Evolutionary conservation across 2,888 invertebrate species (phyloP), one percentile per base, ranked within the genome.

Genomic region (Tuberolachnus salignus): DNA sequence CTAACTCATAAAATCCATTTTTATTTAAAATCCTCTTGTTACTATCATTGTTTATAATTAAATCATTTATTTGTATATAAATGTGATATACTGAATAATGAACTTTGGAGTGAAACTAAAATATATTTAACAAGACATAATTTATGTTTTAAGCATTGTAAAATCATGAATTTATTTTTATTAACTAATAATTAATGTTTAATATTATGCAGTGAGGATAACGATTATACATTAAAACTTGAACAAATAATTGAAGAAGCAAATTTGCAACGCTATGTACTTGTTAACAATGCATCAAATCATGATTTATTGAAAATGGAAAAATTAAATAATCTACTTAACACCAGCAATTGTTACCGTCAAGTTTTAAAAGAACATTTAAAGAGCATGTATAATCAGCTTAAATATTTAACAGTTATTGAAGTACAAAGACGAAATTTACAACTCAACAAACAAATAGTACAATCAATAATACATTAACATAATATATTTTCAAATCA

Each of bases 281-380:
- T 66, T 55, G 23, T 75, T 1, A 67, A 75, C 49, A 57, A 75
- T 57, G 46, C 57, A 16, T 67, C 75, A 59, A 57, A 21, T 46
- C 9, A 26, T n/a, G 23, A 75, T 67, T 67, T 19, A 19, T 66
- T 26, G 14, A 34, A 67, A 34, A 75, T 75, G 75, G 75, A 75
- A 57, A 67, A 19, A 67, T 57, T 75, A 16, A 75, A 57, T 46
- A 49, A 59, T 44, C 23, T 75, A 16, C 75, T 75, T 49, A 75
- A 75, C 34, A 67, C 75, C 23, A 67, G 49, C 9, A 67, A 75
- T 75, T 75, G 75, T 67, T 75, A 75, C 11, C 75, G 49, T 6
- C 66, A 67, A 67, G 66, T 75, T 23, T 59, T 67, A 64, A 75
- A 75, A 67, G 75, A 75, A 75, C 75, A 75, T 26, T 75, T 67